A percentile compares a stretch with the other conserved stretches of the same genome.
These are phyloP conservation scores for Chloroceryle aenea DNA, from an alignment of 2,113 vertebrate genomes.

Conservation along the genomic window DNA sequence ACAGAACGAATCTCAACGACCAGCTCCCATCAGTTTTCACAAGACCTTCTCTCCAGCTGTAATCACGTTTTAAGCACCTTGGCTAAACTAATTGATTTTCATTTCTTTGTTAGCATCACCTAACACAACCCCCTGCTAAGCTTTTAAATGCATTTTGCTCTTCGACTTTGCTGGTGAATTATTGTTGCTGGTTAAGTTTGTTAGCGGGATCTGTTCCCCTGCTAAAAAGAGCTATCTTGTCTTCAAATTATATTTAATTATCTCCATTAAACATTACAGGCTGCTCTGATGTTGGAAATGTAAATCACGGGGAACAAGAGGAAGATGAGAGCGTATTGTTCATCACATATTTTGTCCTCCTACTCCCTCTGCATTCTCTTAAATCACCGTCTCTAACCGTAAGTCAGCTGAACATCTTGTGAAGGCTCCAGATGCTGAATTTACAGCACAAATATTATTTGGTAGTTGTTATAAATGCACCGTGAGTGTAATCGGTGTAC, in stretches of 20 bases:
- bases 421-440: neutral
- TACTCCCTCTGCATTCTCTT: neutral
- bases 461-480: neutral
- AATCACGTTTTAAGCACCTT: slow-evolving; percentile 2
- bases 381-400: neutral
- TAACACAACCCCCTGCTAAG: neutral
- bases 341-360: neutral
- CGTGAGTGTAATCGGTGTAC: neutral
- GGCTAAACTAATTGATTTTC: slow-evolving; percentile 21
- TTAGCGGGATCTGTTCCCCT: slow-evolving; percentile 37
- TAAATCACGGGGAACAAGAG: slow-evolving; percentile 42
- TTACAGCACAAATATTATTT: neutral
- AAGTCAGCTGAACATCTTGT: rapidly evolving
- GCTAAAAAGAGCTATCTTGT: slow-evolving; percentile 32
- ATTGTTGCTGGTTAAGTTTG: slow-evolving; percentile 20
- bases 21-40: neutral
- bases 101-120: neutral
- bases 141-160: neutral
- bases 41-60: neutral
- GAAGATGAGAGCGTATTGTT: slow-evolving; percentile 5
- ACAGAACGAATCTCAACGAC: slow-evolving; percentile 15
- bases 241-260: slow-evolving; percentile 71
- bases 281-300: slow-evolving; percentile 31
- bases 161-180: neutral
- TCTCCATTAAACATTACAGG: slow-evolving; percentile 66